These are phyloP conservation scores for Amphipoea oculea DNA, from an alignment of 2,888 invertebrate genomes.

Conservation along the genomic window DNA sequence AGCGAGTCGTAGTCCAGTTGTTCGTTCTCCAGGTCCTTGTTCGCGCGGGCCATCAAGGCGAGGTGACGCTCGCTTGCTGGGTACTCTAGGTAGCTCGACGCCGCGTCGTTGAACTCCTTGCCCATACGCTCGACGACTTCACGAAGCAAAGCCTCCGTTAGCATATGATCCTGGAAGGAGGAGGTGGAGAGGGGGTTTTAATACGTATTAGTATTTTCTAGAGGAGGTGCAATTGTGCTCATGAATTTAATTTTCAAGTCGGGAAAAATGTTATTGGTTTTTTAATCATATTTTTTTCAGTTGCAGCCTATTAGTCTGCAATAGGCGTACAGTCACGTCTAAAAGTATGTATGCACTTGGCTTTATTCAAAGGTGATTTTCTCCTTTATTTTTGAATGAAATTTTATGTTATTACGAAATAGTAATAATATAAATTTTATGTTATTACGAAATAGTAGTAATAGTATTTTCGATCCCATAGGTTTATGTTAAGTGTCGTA, in stretches of 20 bases:
- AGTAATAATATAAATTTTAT: no score
- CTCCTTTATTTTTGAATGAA: no score
- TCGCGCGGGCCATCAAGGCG: conserved; percentile 89
- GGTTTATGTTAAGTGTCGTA: no score
- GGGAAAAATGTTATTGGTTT: neutral
- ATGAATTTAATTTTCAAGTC: neutral
- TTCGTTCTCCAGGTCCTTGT: conserved; percentile 91
- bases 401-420: no score
- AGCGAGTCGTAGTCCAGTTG: conserved; percentile 94
- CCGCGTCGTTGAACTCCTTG: conserved; percentile 92
- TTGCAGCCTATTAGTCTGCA: neutral
- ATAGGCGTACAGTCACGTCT: no score
- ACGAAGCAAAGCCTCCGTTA: conserved; percentile 93
- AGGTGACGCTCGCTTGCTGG: conserved; percentile 87
- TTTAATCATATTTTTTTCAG: neutral
- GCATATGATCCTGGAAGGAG: conserved; percentile 89
- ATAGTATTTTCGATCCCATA: no score
- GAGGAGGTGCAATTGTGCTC: neutral
- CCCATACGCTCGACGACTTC: conserved; percentile 95
- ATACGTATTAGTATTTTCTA: neutral
- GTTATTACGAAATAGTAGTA: no score
- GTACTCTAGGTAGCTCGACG: conserved; percentile 92
- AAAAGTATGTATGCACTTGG: no score
- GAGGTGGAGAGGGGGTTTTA: neutral
- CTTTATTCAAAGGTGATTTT: no score